A percentile compares a stretch with the other conserved stretches of the same genome.
Evolutionary conservation across 2,797 vertebrate species (phyloP).

Genomic region (Eulemur albifrons): DNA sequence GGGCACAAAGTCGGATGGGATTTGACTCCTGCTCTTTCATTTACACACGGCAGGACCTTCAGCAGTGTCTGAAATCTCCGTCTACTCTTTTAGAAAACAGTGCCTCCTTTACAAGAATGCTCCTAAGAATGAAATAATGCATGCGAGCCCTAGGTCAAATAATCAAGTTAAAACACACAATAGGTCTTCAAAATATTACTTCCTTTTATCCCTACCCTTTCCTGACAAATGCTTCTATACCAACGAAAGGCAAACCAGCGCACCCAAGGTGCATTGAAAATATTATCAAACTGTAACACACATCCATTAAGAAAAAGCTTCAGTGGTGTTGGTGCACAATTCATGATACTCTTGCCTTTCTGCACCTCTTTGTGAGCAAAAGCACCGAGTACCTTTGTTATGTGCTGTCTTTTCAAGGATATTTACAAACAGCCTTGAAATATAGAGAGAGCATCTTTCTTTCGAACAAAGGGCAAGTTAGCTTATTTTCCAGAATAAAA

Average conservation of each 20-base stretch:
- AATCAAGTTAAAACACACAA: not conserved
- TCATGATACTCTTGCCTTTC: not conserved
- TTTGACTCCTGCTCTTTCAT: not conserved
- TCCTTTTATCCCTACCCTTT: not conserved
- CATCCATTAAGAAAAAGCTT: not conserved
- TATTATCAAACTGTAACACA: not conserved
- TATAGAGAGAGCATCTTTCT: not conserved
- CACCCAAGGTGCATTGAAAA: not conserved
- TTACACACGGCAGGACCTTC: not conserved
- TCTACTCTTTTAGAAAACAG: not conserved
- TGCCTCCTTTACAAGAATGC: not conserved
- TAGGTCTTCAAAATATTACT: not conserved
- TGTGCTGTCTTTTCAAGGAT: not conserved
- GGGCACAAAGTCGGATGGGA: not conserved
- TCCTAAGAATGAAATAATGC: not conserved
- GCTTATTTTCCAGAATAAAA: not conserved
- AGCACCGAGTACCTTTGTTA: not conserved
- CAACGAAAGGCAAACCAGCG: not conserved
- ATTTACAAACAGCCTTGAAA: not conserved
- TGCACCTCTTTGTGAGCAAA: not conserved
- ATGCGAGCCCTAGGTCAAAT: not conserved
- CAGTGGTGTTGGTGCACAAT: not conserved
- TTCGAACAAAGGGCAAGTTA: not conserved
- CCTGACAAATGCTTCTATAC: not conserved
- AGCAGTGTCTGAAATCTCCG: not conserved